phyloP scores from a whole-genome alignment of 2,888 invertebrate genomes.

The Apomyelois bistriatella region DNA sequence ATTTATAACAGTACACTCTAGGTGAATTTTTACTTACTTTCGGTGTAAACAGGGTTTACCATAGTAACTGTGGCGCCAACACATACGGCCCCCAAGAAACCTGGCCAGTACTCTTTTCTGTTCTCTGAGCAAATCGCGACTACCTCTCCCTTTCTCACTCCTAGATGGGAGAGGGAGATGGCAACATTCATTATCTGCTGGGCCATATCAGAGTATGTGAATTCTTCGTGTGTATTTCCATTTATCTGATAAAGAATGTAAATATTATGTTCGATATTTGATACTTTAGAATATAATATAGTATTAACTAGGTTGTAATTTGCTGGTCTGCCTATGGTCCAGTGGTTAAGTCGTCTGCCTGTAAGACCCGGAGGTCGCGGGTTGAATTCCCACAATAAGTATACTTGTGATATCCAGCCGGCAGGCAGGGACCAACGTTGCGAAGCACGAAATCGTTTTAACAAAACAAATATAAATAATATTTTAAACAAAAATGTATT shows the following conservation, averaged over 20 bases:
- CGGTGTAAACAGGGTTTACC: slow-evolving; percentile 72
- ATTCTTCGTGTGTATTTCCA: slow-evolving; percentile 10
- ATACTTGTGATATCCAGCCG: too few species aligned
- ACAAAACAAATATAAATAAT: too few species aligned
- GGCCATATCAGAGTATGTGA: slow-evolving; percentile 27
- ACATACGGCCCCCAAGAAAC: slow-evolving; percentile 55
- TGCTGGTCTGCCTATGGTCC: too few species aligned
- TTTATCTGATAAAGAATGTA: not conserved
- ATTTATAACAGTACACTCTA: too few species aligned
- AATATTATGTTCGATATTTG: not conserved
- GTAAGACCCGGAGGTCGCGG: too few species aligned
- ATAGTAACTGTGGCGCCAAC: slow-evolving; percentile 72
- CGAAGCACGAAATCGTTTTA: too few species aligned
- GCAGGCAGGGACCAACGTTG: too few species aligned
- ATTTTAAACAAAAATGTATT: too few species aligned
- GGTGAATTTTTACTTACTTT: slow-evolving; percentile 41
- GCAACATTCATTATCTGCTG: slow-evolving; percentile 70
- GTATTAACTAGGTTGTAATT: too few species aligned
- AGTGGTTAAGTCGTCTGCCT: too few species aligned
- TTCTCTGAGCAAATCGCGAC: slow-evolving; percentile 79
- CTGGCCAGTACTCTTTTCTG: slow-evolving; percentile 65
- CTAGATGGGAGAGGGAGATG: slow-evolving; percentile 56
- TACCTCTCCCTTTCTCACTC: slow-evolving; percentile 63
- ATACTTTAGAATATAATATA: too few species aligned
- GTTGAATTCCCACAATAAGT: too few species aligned